phyloP scores from a whole-genome alignment of 2,797 vertebrate genomes.

The Malurus leucopterus region DNA sequence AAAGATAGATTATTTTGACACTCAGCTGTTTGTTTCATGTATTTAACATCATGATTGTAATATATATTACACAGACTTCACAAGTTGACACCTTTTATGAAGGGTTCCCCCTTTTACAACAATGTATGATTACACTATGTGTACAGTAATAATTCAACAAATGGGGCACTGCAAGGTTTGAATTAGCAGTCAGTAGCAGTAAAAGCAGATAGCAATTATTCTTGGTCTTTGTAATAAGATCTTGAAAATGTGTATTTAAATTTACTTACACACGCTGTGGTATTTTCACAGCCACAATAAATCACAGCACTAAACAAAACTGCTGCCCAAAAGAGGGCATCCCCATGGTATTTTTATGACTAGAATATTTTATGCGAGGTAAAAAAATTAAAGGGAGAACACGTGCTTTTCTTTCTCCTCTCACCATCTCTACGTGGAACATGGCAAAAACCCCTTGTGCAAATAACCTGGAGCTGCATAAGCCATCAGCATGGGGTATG shows the following conservation, averaged over 20 bases:
- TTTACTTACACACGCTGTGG: constrained; percentile 20
- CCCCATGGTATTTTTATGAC: neutral
- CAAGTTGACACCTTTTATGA: constrained; percentile 45
- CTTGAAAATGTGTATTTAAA: constrained; percentile 34
- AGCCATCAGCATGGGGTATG: neutral
- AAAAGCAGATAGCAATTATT: constrained; percentile 41
- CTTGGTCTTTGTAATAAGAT: constrained; percentile 31
- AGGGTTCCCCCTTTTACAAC: constrained; percentile 49
- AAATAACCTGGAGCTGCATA: constrained; percentile 17
- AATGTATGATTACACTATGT: constrained; percentile 37
- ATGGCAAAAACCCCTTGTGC: neutral
- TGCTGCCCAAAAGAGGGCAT: neutral
- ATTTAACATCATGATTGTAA: constrained; percentile 56
- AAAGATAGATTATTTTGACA: constrained; percentile 72
- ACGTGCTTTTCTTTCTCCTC: neutral
- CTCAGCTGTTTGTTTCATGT: constrained; percentile 63
- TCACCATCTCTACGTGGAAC: neutral
- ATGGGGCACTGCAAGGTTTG: constrained; percentile 48
- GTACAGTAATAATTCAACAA: constrained; percentile 58
- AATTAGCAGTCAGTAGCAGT: constrained; percentile 43
- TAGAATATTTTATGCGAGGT: neutral
- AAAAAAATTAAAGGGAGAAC: neutral
- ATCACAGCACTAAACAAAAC: constrained; percentile 29
- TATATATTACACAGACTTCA: constrained; percentile 44
- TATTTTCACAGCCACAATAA: constrained; percentile 27